Evolutionary conservation across 2,113 vertebrate species (phyloP), one percentile per base, ranked within the genome.

Genomic region (Platichthys stellatus): DNA sequence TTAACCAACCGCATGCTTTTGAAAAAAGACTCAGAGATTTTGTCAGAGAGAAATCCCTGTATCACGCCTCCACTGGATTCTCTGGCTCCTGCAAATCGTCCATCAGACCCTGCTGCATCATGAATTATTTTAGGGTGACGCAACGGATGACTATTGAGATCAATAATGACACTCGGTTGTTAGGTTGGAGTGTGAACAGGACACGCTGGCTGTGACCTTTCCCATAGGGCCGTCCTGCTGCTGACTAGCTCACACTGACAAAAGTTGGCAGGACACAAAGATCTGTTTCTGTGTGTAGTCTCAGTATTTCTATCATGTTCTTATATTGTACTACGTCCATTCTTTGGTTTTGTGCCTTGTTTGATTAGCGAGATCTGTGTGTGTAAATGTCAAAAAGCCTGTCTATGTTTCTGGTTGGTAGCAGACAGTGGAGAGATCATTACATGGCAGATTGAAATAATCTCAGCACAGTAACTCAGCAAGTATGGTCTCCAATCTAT

Each of bases 301-400:
- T 40, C 24, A 78, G 66, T 80, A 58, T 83, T 86, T 81, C 61
- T 79, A 69, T 83, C 73, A 87, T 83, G 74, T 80, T 88, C 81
- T 90, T 83, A 80, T 62, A 12, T 88, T 86, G 73, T 77, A 81
- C 76, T 54, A 53, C 88, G 72, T 88, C 80, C 73, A 82, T 75
- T 74, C 64, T 81, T 76, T 65, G 67, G 78, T 89, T 85, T 66
- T 79, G 90, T 92, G 91, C 90, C 91, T 92, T 92, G 87, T 89
- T 89, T 75, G 53, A 81, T 72, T 76, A 24, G 81, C 73, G 61
- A 67, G 58, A 75, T 67, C 54, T 80, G 14, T 69, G 6, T 31
- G 78, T 78, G 71, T 69, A 74, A 70, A 67, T 68, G 61, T 82
- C 23, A 71, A 58, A 56, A 69, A 81, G 60, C 69, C 72, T 70